Base-by-base conservation (phyloP, 1,140 invertebrate species). In the Neuroterus valhalla region DNA sequence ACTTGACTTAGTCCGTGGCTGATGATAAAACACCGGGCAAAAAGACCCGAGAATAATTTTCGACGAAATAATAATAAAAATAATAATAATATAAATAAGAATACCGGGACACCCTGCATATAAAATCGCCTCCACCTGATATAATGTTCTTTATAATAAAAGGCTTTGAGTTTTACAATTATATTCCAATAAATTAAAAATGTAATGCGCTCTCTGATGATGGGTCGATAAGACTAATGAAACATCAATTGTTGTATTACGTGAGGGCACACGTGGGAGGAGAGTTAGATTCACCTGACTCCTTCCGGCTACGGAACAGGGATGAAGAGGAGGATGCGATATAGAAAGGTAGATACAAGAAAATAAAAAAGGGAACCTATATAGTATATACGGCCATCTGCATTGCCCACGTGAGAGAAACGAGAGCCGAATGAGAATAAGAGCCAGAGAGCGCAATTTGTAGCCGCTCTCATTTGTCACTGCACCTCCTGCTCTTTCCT, bases 401-500 rank as follows among this genome's bases (percentile, higher is more conserved):
- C 72, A 71, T 75, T 79, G 78, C 71, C 70, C 70, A 70, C 72
- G 70, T 74, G 75, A 78, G 74, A 81, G 75, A 72, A 75, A 81
- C 75, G 77, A 77, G 70, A 77, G 74, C 72, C 73, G 80, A 81
- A 81, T 81, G 80, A 79, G 77, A 79, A 81, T 81, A 77, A 81
- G 77, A 81, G 74, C 76, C 77, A 78, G 80, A 81, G 77, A 81
- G 80, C 71, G 75, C 79, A 81, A 81, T 81, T 81, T 81, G 79
- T 81, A 81, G 79, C 78, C 76, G 79, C 77, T 81, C 79, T 81
- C 79, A 81, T 81, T 81, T 81, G 79, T 81, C 79, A 81, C 77
- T 78, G 79, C 77, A 55, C 79, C 79, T 77, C 73, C 76, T 81
- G 78, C 79, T 78, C 77, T 76, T 74, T 62, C 70, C 68, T 75